These are phyloP conservation scores for Lateolabrax maculatus DNA, from an alignment of 2,797 vertebrate species.

Conservation along the genomic window DNA sequence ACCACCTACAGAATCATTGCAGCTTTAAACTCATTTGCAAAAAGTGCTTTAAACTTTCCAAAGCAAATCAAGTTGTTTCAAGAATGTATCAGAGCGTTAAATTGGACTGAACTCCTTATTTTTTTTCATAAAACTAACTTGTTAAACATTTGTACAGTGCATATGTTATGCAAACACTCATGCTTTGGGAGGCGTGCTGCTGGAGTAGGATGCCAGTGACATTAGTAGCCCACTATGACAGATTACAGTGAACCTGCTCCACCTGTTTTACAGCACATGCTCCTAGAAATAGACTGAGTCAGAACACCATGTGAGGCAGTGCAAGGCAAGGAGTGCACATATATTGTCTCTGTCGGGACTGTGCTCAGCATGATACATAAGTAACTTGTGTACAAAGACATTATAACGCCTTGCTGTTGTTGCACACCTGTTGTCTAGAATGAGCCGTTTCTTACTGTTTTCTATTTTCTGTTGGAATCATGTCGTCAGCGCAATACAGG, in stretches of 20 bases:
- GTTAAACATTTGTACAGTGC: not conserved
- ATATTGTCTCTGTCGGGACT: constrained; percentile 3
- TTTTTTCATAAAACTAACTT: not conserved
- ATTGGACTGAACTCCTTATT: not conserved
- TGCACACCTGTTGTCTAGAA: constrained; percentile 22
- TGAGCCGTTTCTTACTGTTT: not conserved
- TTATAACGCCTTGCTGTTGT: not conserved
- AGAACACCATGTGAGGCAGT: constrained; percentile 15
- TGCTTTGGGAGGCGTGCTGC: constrained; percentile 12
- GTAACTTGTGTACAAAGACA: not conserved
- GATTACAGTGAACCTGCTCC: constrained; percentile 37
- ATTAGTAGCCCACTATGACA: constrained; percentile 52
- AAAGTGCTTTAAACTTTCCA: constrained; percentile 20
- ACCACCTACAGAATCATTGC: not conserved
- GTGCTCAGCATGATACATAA: not conserved
- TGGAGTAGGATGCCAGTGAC: constrained; percentile 27
- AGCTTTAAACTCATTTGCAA: constrained; percentile 19
- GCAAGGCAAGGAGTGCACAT: not conserved
- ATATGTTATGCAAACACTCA: not conserved
- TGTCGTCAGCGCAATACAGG: constrained; percentile 5
- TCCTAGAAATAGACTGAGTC: constrained; percentile 49
- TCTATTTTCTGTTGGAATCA: not conserved
- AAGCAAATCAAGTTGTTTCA: constrained; percentile 4
- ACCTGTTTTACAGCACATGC: constrained; percentile 10
- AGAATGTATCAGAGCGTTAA: not conserved